Base-by-base conservation (phyloP, 2,888 invertebrate genomes). In the Drosophila hawaiiensis region DNA sequence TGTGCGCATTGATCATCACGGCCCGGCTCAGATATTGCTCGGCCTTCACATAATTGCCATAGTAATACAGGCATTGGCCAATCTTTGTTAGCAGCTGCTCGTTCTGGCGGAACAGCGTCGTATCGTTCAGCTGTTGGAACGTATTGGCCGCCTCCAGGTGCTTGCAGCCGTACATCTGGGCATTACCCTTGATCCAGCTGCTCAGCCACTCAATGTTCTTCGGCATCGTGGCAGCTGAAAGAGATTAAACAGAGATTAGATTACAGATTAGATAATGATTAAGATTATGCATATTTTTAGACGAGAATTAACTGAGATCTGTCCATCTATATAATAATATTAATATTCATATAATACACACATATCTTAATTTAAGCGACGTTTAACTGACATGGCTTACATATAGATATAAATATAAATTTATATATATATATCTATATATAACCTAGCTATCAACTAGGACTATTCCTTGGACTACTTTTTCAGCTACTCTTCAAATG, bases 61-160 rank as follows among this genome's bases (percentile, higher is more conserved):
- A 94, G 83, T 95, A 96, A 91, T 96, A 96, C 84, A 96, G 95
- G 63, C 96, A 95, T 91, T 96, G 95, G 0, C 96, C 97, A 89
- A 97, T 95, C 55, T 95, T 94, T 1, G 95, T 95, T 67, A 97
- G 93, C 49, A 97, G 92, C 75, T 95, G 94, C 43, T 95, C 95
- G 92, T 96, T 97, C 89, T 96, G 95, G 76, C 95, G 95, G 41
- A 97, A 93, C 58, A 94, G 92, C 47, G 95, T 95, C 61, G 95
- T 94, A 77, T 95, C 95, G 90, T 97, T 96, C 68, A 97, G 94
- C 52, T 95, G 94, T 86, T 95, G 95, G 80, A 96, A 95, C 6
- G 96, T 95, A 58, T 94, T 94, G 2, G 96, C 94, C 0, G 97
- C 96, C 87, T 94, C 95, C 58, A 94, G 92, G 91, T 96, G 97